Evolutionary conservation across 2,888 invertebrate genomes (phyloP).

Genomic region (Ochropleura leucogaster): DNA sequence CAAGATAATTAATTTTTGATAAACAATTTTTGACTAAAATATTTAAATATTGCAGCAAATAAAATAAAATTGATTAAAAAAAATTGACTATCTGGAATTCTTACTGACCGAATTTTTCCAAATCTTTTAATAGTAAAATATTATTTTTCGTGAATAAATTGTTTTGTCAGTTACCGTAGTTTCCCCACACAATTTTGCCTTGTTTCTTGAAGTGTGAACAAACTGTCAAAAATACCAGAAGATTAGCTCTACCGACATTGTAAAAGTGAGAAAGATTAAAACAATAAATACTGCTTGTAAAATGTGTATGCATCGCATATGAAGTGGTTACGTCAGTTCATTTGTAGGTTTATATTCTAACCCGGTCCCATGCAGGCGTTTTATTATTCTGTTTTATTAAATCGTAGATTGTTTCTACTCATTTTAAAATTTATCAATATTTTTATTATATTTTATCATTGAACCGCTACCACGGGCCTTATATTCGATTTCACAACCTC

Average conservation of each 20-base stretch:
- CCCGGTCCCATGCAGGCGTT: conserved; percentile 87
- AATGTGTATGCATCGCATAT: conserved; percentile 57
- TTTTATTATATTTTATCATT: conserved; percentile 78
- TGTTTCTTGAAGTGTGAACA: conserved; percentile 48
- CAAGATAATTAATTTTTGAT: neutral
- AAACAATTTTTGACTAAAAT: conserved; percentile 4
- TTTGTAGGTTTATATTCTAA: conserved; percentile 79
- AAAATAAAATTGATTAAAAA: neutral
- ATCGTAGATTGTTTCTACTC: conserved; percentile 81
- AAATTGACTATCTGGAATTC: neutral
- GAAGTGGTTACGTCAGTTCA: conserved; percentile 70
- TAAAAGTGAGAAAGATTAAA: conserved; percentile 58
- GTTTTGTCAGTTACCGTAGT: conserved; percentile 29
- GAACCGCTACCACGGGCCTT: conserved; percentile 80
- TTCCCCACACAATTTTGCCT: conserved; percentile 39
- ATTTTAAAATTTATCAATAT: conserved; percentile 79
- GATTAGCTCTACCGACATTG: conserved; percentile 34
- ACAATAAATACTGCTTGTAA: conserved; percentile 55
- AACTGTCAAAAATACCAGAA: conserved; percentile 43
- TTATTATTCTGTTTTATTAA: conserved; percentile 77
- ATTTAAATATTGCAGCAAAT: neutral
- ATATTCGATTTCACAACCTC: conserved; percentile 88
- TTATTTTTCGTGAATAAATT: neutral
- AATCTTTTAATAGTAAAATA: neutral
- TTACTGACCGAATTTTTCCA: neutral